Evolutionary conservation across 2,888 invertebrate genomes (phyloP), one percentile per base, ranked within the genome.

Genomic region (Helleia helle): DNA sequence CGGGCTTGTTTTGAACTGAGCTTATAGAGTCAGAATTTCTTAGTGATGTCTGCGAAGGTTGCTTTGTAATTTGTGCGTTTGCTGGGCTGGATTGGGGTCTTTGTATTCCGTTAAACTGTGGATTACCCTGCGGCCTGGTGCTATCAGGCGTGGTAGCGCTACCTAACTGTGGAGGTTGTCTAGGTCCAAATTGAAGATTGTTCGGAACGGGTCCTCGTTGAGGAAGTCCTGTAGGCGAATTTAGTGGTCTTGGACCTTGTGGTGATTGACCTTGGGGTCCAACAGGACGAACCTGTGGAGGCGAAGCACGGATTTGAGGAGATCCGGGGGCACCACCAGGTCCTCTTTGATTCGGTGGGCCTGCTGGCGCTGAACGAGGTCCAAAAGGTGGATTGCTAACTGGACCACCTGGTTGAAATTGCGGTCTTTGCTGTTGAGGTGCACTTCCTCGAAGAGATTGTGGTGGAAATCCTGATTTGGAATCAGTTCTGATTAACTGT

Each of bases 111-210:
- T 71, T 75, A 4, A 62, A 45, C 47, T 70, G 69, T 42, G 64
- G 60, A 9, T 57, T 47, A 46, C 58, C 43, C 41, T 62, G 71
- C 11, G 66, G 64, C 42, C 67, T 70, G 3, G 50, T 40, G 30
- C 67, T 66, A 50, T 84, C 83, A 4, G 84, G 83, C 43, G 81
- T 83, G 1, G 64, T 62, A 8, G 60, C 65, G 40, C 60, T 58
- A 2, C 63, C 59, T 42, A 68, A 57, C 42, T 68, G 69, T 4
- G 65, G 66, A 8, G 75, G 76, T 48, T 83, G 84, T 51, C 86
- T 70, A 5, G 87, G 86, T 38, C 83, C 87, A 48, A 83, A 83
- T 55, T 83, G 83, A 26, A 84, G 59, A 51, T 73, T 81, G 48
- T 71, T 81, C 26, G 87, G 87, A 38, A 79, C 77, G 48, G 75